A percentile compares a stretch with the other conserved stretches of the same genome.
phyloP scores from a whole-genome alignment of 2,888 invertebrate genomes.

The Chrysina gloriosa region DNA sequence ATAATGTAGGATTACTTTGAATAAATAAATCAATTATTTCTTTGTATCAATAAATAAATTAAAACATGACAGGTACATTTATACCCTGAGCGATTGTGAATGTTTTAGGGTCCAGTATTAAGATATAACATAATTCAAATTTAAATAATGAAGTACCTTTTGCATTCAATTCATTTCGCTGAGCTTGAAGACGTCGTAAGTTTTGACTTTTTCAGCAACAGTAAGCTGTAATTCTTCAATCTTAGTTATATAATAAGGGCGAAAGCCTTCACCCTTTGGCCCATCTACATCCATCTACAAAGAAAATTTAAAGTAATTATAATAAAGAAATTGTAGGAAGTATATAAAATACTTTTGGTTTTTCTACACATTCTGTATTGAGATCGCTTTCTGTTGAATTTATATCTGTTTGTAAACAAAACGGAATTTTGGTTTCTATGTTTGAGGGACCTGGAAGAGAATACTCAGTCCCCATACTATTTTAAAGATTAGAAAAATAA shows the following conservation, averaged over 20 bases:
- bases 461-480: slow-evolving; percentile 39
- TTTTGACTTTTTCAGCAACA: slow-evolving; percentile 37
- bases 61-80: too few relatives aligned
- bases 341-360: slow-evolving; percentile 21
- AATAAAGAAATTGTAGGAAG: too few relatives aligned
- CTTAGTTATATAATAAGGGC: slow-evolving; percentile 97
- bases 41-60: too few relatives aligned
- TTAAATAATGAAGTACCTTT: not conserved
- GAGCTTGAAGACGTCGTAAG: slow-evolving; percentile 26
- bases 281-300: slow-evolving; percentile 83
- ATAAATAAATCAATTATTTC: too few relatives aligned
- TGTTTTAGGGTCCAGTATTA: too few relatives aligned
- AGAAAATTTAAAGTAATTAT: too few relatives aligned
- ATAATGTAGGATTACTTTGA: too few relatives aligned
- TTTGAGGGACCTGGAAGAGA: slow-evolving; percentile 31
- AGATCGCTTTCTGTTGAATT: slow-evolving; percentile 32
- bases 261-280: slow-evolving; percentile 86
- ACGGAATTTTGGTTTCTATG: slow-evolving; percentile 27
- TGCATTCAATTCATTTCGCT: slow-evolving; percentile 32
- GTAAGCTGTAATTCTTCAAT: slow-evolving; percentile 90
- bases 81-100: too few relatives aligned
- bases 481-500: not conserved
- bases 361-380: not conserved
- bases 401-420: slow-evolving; percentile 29
- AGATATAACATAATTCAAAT: too few relatives aligned